Evolutionary conservation across 2,888 invertebrate species (phyloP).

Genomic region (Lepidochrysops patricia): DNA sequence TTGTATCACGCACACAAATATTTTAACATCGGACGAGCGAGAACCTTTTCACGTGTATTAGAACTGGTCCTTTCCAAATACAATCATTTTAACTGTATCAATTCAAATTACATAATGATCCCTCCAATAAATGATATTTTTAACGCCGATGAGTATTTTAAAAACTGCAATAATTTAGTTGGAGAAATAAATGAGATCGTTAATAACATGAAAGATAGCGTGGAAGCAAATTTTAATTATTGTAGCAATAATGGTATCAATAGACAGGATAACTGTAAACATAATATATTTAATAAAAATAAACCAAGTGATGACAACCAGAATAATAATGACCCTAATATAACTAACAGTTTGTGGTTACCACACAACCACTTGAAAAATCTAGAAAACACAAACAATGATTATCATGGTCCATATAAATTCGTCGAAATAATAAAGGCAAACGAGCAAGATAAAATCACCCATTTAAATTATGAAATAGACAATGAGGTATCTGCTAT

Average conservation of each 20-base stretch:
- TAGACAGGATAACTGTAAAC: not conserved
- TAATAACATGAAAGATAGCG: not conserved
- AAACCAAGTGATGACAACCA: not conserved
- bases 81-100: not conserved
- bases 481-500: not conserved
- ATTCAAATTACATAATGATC: not conserved
- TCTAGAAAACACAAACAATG: not conserved
- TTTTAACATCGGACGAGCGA: not conserved
- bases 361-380: not conserved
- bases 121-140: not conserved
- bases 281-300: not conserved
- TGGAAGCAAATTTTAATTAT: not conserved
- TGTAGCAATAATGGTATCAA: not conserved
- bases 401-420: not conserved
- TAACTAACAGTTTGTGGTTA: not conserved
- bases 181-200: not conserved
- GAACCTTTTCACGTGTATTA: not conserved
- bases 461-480: not conserved
- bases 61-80: not conserved
- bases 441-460: not conserved
- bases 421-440: no score
- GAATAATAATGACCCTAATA: not conserved
- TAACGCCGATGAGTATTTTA: not conserved
- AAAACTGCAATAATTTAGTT: not conserved
- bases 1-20: not conserved